Conservation (phyloP, 2,888 invertebrate genomes). For the Zaprionus obscuricornis region DNA sequence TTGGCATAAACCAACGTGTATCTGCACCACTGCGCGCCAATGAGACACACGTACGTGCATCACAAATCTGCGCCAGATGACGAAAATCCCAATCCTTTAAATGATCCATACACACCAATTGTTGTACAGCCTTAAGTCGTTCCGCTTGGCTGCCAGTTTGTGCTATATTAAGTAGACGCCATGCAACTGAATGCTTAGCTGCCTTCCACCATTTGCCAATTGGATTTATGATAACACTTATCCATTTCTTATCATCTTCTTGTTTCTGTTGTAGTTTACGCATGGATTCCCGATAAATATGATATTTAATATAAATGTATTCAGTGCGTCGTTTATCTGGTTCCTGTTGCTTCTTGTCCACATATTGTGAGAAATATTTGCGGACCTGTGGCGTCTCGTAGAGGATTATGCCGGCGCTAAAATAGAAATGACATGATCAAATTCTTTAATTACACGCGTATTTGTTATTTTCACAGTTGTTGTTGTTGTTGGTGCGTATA, state of each 20-base stretch:
- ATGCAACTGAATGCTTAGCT: constrained; percentile 87
- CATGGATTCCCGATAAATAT: constrained; percentile 83
- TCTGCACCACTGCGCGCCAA: constrained; percentile 90
- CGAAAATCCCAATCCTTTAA: constrained; percentile 88
- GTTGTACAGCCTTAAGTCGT: constrained; percentile 87
- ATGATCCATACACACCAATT: constrained; percentile 87
- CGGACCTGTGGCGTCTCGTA: constrained; percentile 80
- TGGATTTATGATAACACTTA: constrained; percentile 82
- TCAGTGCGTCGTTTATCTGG: constrained; percentile 83
- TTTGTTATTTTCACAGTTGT: constrained; percentile 5
- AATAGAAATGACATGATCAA: constrained; percentile 6
- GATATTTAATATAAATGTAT: constrained; percentile 85
- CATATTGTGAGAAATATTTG: constrained; percentile 81
- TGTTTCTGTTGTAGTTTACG: constrained; percentile 79
- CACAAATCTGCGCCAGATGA: constrained; percentile 91
- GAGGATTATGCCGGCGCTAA: constrained; percentile 80
- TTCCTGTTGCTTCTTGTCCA: constrained; percentile 71
- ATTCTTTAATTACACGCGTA: constrained; percentile 4
- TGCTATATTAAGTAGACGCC: constrained; percentile 87
- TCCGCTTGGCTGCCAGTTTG: constrained; percentile 87
- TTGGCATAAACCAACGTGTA: constrained; percentile 89
- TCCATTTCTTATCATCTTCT: constrained; percentile 83
- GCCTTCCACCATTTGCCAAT: constrained; percentile 86
- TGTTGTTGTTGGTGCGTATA: too few relatives aligned
- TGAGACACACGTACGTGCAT: constrained; percentile 89